These are phyloP conservation scores for Aphelenchoides fujianensis DNA, from an alignment of 1,140 invertebrate genomes.

Conservation along the genomic window DNA sequence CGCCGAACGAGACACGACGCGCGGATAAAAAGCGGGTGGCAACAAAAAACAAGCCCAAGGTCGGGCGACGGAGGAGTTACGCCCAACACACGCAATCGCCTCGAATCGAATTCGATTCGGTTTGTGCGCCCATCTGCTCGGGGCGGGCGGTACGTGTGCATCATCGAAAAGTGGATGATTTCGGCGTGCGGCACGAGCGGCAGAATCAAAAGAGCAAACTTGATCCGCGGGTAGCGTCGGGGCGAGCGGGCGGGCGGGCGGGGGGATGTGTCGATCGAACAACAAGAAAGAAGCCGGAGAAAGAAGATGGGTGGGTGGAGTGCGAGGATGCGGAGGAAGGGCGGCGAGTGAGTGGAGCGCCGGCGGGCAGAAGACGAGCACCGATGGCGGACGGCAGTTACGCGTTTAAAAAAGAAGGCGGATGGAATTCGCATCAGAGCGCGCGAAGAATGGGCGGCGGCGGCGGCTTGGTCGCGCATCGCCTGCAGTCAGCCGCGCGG, in stretches of 20 bases:
- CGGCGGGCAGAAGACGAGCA: background rate
- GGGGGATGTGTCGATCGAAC: too few species aligned
- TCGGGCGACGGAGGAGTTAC: background rate
- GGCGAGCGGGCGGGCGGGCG: background rate
- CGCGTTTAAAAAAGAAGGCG: background rate
- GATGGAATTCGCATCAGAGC: background rate
- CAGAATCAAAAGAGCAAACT: slow-evolving; percentile 1
- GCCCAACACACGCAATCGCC: background rate
- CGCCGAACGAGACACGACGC: background rate
- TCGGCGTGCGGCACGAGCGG: background rate
- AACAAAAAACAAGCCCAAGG: slow-evolving; percentile 2
- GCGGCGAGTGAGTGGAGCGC: too few species aligned
- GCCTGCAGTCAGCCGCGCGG: too few species aligned
- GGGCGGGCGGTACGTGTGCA: background rate
- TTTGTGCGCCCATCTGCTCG: background rate
- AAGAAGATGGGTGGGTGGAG: too few species aligned
- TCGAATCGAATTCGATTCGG: background rate
- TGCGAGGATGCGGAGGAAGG: too few species aligned
- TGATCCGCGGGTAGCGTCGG: background rate
- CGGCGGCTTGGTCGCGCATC: background rate
- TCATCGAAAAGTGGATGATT: background rate
- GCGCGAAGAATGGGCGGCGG: background rate
- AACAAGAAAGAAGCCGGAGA: too few species aligned
- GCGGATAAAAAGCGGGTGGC: background rate
- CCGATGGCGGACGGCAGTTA: background rate